Evolutionary conservation across 2,888 invertebrate species (phyloP), one percentile per base, ranked within the genome.

Genomic region (Tenthredo livida): DNA sequence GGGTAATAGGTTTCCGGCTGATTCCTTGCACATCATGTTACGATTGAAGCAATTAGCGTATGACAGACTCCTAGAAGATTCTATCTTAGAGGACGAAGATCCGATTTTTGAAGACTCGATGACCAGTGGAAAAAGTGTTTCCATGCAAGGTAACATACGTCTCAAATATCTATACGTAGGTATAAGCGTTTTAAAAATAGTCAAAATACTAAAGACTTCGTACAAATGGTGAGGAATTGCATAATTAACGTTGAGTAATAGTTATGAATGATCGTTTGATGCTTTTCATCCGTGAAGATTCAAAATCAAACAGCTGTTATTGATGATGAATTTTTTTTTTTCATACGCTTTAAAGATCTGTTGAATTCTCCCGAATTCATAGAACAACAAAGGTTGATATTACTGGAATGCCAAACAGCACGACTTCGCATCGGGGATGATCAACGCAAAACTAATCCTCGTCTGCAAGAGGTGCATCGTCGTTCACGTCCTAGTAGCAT

Each of bases 341-440:
- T 29, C 29, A 7, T 50, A 29, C 29, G n/a, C 40, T 61, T 80
- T 6, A 5, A 61, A 80, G 80, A 65, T 80, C 40, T 61, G 21
- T 65, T 29, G 15, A 40, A 37, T 40, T 80, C 80, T 9, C 61
- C 80, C 2, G 65, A 61, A 37, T 80, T 80, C 29, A 12, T 80
- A 10, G 80, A 58, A 25, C 43, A 61, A 25, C 80, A 80, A 25
- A 50, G 43, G 40, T 37, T 25, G 33, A 80, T 80, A 58, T 61
- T 80, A 40, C 40, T 40, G 40, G 80, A 80, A 33, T 40, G 65
- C 25, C 65, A 80, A 80, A 25, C 50, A n/a, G 50, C 25, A n/a
- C 47, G 17, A 33, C 54, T 40, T 12, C 47, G 50, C 33, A 80
- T 61, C 37, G 61, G 10, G 54, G 40, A 80, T 1, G 40, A 80